Percentiles rank a stretch among this genome's conserved stretches.
Conservation (phyloP, 2,797 vertebrate species). For the Gymnocypris eckloni region DNA sequence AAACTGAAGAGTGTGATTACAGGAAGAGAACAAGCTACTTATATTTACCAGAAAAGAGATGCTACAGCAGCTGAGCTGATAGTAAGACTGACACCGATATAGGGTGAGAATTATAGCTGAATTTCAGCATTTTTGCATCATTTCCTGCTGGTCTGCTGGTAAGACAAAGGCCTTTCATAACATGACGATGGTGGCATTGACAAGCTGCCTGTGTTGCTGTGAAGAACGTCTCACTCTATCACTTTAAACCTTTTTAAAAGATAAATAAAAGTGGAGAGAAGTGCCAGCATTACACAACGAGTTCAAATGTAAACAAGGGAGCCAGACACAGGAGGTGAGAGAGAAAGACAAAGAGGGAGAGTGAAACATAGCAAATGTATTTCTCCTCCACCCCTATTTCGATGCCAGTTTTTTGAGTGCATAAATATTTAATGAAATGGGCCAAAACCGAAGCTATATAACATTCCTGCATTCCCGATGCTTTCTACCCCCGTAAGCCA, state of each 20-base stretch:
- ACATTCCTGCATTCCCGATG: conserved; percentile 95
- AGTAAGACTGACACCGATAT: conserved; percentile 18
- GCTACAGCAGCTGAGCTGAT: conserved; percentile 24
- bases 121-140: conserved; percentile 86
- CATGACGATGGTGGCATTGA: conserved; percentile 56
- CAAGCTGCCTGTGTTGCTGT: conserved; percentile 40
- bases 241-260: conserved; percentile 46
- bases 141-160: conserved; percentile 77
- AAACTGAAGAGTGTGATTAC: conserved; percentile 74
- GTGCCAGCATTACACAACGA: conserved; percentile 25
- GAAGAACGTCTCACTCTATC: conserved; percentile 46
- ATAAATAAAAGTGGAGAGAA: conserved; percentile 43
- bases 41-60: conserved; percentile 73
- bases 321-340: conserved; percentile 1
- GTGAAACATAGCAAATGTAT: conserved; percentile 79
- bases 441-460: conserved; percentile 95
- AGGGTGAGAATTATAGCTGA: conserved; percentile 60
- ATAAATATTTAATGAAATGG: conserved; percentile 99
- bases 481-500: conserved; percentile 89
- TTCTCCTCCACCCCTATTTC: conserved; percentile 92
- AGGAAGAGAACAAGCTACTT: conserved; percentile 72
- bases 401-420: conserved; percentile 91
- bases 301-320: conserved; percentile 50
- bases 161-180: conserved; percentile 74
- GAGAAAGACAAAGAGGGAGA: conserved; percentile 72